These are phyloP conservation scores for Limnephilus marmoratus DNA, from an alignment of 2,888 invertebrate genomes.

Conservation along the genomic window DNA sequence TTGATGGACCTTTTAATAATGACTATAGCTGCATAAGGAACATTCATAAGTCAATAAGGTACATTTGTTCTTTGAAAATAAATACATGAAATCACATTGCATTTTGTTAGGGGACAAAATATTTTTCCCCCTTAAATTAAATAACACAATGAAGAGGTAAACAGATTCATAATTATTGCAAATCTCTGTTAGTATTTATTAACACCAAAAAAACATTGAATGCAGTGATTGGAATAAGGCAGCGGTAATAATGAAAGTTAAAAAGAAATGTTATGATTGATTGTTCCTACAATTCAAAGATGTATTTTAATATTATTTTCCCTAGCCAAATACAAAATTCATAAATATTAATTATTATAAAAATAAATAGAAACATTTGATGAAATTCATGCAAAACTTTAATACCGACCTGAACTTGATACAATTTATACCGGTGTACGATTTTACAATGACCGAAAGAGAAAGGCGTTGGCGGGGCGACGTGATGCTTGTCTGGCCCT, in stretches of 20 bases:
- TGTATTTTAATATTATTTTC: not conserved
- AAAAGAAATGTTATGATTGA: not conserved
- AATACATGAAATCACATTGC: too few species aligned
- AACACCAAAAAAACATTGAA: not conserved
- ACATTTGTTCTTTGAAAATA: not conserved
- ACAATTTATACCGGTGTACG: too few species aligned
- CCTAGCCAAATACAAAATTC: not conserved
- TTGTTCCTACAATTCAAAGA: not conserved
- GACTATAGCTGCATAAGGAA: not conserved
- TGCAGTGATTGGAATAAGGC: not conserved
- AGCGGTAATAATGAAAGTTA: not conserved
- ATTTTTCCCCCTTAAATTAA: too few species aligned
- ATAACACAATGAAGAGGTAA: too few species aligned
- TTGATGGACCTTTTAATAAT: not conserved
- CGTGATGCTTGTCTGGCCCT: too few species aligned
- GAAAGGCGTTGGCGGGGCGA: too few species aligned
- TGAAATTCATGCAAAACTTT: not conserved
- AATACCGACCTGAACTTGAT: too few species aligned
- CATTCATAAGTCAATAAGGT: not conserved
- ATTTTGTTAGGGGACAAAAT: not conserved
- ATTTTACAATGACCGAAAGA: too few species aligned
- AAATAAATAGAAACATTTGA: not conserved
- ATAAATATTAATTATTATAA: not conserved
- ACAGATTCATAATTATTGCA: too few species aligned
- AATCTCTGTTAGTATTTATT: too few species aligned